Percentiles rank a stretch among this genome's conserved stretches.
These are phyloP conservation scores for Lamprotornis superbus DNA, from an alignment of 2,113 vertebrate genomes.

Conservation along the genomic window DNA sequence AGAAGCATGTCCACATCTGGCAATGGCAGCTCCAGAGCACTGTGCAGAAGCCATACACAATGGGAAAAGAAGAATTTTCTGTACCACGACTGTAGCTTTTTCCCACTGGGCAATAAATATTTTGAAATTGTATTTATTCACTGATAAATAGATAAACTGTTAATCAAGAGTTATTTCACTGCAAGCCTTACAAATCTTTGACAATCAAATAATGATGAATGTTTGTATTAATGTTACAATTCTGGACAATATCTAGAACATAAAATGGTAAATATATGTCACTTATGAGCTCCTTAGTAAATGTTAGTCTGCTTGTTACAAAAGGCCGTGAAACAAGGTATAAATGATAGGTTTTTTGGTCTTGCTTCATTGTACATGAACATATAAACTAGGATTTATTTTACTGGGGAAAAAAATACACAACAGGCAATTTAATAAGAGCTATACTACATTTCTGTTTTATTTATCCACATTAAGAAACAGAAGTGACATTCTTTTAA, in stretches of 20 bases:
- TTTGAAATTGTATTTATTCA: slow-evolving; percentile 43
- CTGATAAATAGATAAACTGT: slow-evolving; percentile 49
- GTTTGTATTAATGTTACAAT: neutral
- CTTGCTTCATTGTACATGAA: neutral
- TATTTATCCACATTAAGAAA: neutral
- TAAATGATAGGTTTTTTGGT: neutral
- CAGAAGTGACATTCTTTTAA: neutral
- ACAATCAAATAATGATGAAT: neutral
- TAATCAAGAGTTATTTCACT: neutral
- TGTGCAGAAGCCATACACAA: slow-evolving; percentile 32
- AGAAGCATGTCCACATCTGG: slow-evolving; percentile 77
- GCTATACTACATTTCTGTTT: neutral
- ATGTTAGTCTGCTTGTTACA: neutral
- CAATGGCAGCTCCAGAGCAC: slow-evolving; percentile 49
- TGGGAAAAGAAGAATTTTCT: slow-evolving; percentile 44
- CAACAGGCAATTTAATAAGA: neutral
- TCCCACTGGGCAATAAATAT: slow-evolving; percentile 39
- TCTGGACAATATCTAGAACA: neutral
- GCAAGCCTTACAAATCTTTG: neutral
- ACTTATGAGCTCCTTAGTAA: neutral
- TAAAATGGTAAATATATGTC: neutral
- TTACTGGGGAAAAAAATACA: neutral
- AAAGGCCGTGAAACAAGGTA: neutral
- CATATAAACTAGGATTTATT: neutral
- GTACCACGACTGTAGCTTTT: neutral